Base-by-base conservation (phyloP, 2,113 vertebrate species). In the Falco punctatus region DNA sequence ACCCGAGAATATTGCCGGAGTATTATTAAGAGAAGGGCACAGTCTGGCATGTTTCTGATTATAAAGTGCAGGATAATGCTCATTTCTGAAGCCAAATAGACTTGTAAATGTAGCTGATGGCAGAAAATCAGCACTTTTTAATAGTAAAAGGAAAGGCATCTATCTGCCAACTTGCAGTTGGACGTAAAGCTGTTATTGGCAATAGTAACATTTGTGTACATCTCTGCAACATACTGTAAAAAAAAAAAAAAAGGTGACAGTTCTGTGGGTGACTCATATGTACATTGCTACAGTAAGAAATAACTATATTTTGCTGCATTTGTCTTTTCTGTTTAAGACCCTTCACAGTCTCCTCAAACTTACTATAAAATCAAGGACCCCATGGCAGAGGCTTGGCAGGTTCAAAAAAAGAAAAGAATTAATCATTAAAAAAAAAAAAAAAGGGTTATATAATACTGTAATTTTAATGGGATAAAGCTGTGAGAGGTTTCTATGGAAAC, bases 401-500 rank as follows among this genome's bases (percentile, higher is more conserved):
- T 92, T 61, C 13, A 15, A 73, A 81, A 75, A 33, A 54, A 44
- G 23, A 42, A 58, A 23, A 28, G 15, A 93, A 75, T 86, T 48
- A 52, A 54, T 94, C 1, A 74, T 93, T 93, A 69, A 33, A 32
- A 13, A 28, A 64, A 85, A n/a, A 32, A 13, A 28, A 64, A 85
- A n/a, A 59, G 35, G 14, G 69, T 95, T 94, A 62, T 32, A 44
- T 95, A 96, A 95, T 11, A 11, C 26, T 71, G 26, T 59, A 51
- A 46, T 95, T 96, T 83, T 81, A 92, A 86, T 11, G 7, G 74
- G 38, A 77, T 95, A 83, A 81, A 42, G 49, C 90, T 84, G 19
- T 80, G 72, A 94, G 73, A 27, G 19, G 73, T 97, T 97, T 83
- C 95, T 92, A n/a, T 97, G 82, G 89, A 33, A 95, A 95, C 84